Evolutionary conservation across 1,140 invertebrate genomes (phyloP), one percentile per base, ranked within the genome.

Genomic region (Drosophila cardini): DNA sequence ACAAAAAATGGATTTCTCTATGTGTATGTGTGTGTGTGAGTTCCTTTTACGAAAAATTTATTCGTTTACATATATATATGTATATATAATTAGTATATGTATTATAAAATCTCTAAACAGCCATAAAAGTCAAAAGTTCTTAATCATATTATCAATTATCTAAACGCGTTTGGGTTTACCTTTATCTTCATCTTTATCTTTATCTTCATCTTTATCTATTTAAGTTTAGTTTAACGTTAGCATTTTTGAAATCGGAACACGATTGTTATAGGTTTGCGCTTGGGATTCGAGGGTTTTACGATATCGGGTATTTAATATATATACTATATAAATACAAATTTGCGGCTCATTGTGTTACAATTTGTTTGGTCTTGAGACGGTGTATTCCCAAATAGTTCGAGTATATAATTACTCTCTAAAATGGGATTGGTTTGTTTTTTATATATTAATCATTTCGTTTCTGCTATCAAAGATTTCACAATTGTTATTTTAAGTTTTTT

Each of bases 91-190:
- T 50, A 57, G 63, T 67, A 68, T 80, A 79, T 78, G 68, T 87
- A 76, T 84, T 87, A 87, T 87, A 87, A 87, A 87, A 87, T 84
- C 83, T 89, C 84, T 87, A 87, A 87, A 87, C 83, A 87, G 83
- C 84, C 83, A 87, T 89, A 89, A 87, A 86, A 87, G 83, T 87
- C 83, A 83, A 89, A 87, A 86, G 76, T 83, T 79, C 83, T 86
- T 87, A 84, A 73, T 80, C 72, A 69, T 78, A 68, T 72, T 78
- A 76, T 87, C 75, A 86, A 82, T 86, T 81, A 81, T 75, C 81
- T 85, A 84, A 74, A 85, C 64, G 78, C 74, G 69, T 80, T 70
- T 73, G 63, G 74, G 26, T 38, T 68, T 55, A 61, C 13, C 43
- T 5, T 42, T 61, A 45, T 48, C 32, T 48, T 43, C 70, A 67